Base-by-base conservation (phyloP, 2,888 invertebrate species). In the Drosophila gaucha region DNA sequence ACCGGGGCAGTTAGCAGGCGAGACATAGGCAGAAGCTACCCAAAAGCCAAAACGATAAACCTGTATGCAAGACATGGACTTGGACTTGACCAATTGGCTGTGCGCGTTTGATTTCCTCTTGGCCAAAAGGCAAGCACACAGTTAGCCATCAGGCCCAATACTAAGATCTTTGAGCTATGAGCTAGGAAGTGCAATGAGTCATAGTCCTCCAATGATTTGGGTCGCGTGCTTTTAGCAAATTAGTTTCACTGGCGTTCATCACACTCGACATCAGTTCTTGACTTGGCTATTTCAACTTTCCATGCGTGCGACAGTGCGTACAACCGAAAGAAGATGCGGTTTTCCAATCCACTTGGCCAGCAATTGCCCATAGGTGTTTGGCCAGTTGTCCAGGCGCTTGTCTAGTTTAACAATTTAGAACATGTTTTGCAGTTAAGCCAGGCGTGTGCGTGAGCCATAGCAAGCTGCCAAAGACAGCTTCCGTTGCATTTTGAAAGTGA, bases 321-420 rank as follows among this genome's bases (percentile, higher is more conserved):
- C 64, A 79, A 49, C 55, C 64, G 44, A 69, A 63, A 31, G 41
- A 41, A 68, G 55, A 70, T 74, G 78, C 31, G 80, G 80, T 85
- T 82, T 77, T 82, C 86, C 83, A 85, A 79, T 77, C 79, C 67
- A 78, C 59, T 84, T 84, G 69, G 67, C 77, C 69, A 78, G 55
- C 56, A 50, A 64, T 14, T 22, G 28, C 18, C 50, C 8, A 24
- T 38, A 51, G 64, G 35, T 38, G 63, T 59, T 62, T 62, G 56
- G 36, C 56, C 51, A 56, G 67, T 51, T 41, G 26, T 64, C 64
- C 49, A 59, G 39, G 36, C 16, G 30, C 58, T 38, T 55, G 39
- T 31, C 49, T 54, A 46, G 47, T 54, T 52, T 49, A 49, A n/a
- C 18, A 44, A 18, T 44, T 30, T 44, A 77, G 85, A 80, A 82